Percentiles rank a stretch among this genome's conserved stretches.
phyloP scores from a whole-genome alignment of 2,888 invertebrate genomes.

The Eulithis testata region DNA sequence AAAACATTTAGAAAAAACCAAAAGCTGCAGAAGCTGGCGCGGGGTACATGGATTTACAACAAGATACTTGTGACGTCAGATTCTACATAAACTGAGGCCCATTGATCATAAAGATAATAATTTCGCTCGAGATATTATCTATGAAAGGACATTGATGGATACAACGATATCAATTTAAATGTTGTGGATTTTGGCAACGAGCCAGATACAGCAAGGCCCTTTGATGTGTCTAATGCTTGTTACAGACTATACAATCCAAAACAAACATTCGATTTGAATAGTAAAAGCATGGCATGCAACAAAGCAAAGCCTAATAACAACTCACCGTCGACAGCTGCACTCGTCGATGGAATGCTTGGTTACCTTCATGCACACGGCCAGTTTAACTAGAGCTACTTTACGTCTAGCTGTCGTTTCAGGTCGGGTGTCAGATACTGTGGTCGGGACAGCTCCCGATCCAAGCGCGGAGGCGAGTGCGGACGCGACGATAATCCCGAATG shows the following conservation, averaged over 20 bases:
- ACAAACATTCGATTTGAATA: slow-evolving; percentile 33
- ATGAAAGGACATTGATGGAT: slow-evolving; percentile 62
- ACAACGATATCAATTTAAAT: slow-evolving; percentile 46
- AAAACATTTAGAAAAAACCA: slow-evolving; percentile 26
- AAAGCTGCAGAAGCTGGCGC: slow-evolving; percentile 46
- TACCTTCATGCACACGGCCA: slow-evolving; percentile 79
- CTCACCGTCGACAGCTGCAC: slow-evolving; percentile 74
- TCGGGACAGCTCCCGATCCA: slow-evolving; percentile 70
- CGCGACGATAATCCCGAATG: slow-evolving; percentile 71
- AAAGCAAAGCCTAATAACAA: slow-evolving; percentile 69
- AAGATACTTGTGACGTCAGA: slow-evolving; percentile 17
- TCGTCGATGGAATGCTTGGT: slow-evolving; percentile 80
- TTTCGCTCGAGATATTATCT: slow-evolving; percentile 40
- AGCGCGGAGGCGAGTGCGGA: slow-evolving; percentile 80
- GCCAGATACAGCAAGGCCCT: slow-evolving; percentile 46
- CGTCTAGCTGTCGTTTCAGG: slow-evolving; percentile 67
- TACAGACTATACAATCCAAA: slow-evolving; percentile 36
- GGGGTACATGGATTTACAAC: slow-evolving; percentile 1
- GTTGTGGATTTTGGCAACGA: slow-evolving; percentile 48
- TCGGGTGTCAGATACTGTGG: slow-evolving; percentile 72
- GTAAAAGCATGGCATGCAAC: slow-evolving; percentile 44
- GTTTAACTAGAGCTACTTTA: slow-evolving; percentile 75
- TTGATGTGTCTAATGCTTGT: slow-evolving; percentile 23
- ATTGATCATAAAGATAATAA: slow-evolving; percentile 39
- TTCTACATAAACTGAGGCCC: slow-evolving; percentile 33